A percentile compares a stretch with the other conserved stretches of the same genome.
These are phyloP conservation scores for Columbina picui DNA, from an alignment of 2,113 vertebrate genomes.

Conservation along the genomic window DNA sequence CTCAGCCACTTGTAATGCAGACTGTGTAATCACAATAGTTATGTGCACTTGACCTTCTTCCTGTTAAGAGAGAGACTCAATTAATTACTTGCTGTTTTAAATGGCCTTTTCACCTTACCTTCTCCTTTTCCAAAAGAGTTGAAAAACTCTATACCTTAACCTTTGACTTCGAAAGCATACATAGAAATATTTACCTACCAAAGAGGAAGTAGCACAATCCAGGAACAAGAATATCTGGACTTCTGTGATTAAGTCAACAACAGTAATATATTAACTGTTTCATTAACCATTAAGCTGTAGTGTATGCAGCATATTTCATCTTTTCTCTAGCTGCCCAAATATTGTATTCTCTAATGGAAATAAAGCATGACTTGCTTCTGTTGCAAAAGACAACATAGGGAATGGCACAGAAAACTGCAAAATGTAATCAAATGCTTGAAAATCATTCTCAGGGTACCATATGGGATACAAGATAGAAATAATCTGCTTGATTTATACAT, in stretches of 20 bases:
- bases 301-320: not conserved
- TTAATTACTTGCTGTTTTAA: constrained; percentile 80
- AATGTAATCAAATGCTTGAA: not conserved
- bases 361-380: not conserved
- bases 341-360: not conserved
- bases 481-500: not conserved
- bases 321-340: not conserved
- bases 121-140: constrained; percentile 59
- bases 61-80: constrained; percentile 78
- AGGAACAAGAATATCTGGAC: not conserved
- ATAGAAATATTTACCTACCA: constrained; percentile 22
- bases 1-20: constrained; percentile 71
- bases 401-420: not conserved
- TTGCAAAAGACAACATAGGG: not conserved
- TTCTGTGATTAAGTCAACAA: not conserved
- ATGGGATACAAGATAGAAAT: not conserved
- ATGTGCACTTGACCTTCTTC: constrained; percentile 73
- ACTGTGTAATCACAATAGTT: constrained; percentile 29
- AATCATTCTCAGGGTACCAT: not conserved
- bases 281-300: not conserved
- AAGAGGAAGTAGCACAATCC: constrained; percentile 15
- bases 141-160: constrained; percentile 64
- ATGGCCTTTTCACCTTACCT: constrained; percentile 59
- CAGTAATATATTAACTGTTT: not conserved
- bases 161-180: constrained; percentile 51